Conservation (phyloP, 2,797 vertebrate genomes). For the Tympanoctomys barrerae region DNA sequence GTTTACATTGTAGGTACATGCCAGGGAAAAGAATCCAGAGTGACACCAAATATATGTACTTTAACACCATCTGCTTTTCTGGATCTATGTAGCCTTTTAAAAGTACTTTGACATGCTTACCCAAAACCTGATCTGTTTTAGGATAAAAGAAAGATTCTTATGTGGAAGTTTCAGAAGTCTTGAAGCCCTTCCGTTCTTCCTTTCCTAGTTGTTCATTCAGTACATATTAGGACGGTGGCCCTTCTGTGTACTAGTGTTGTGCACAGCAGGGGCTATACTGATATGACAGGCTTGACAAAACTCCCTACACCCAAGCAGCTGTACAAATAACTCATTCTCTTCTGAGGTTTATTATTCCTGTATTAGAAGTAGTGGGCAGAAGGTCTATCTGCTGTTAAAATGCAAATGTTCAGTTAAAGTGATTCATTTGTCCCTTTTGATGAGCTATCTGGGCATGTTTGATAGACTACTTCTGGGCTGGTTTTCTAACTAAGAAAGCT, state of each 20-base stretch:
- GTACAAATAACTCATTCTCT: neutral
- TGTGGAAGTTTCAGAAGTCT: conserved; percentile 47
- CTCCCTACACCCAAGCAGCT: neutral
- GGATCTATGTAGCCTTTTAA: conserved; percentile 32
- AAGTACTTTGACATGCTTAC: neutral
- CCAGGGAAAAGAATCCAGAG: conserved; percentile 72
- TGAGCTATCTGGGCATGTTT: conserved; percentile 39
- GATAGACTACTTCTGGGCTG: conserved; percentile 26
- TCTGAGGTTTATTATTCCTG: neutral
- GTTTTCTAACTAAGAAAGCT: conserved; percentile 11
- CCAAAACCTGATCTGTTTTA: neutral
- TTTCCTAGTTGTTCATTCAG: conserved; percentile 27
- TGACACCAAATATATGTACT: conserved; percentile 65
- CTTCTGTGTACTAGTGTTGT: neutral
- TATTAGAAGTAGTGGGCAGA: conserved; percentile 7
- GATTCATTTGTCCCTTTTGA: conserved; percentile 13
- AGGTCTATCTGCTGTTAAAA: neutral
- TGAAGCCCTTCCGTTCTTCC: neutral
- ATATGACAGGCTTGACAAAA: neutral
- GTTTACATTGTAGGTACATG: conserved; percentile 54
- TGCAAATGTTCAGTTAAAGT: neutral
- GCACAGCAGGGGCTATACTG: neutral
- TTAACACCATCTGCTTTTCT: conserved; percentile 70
- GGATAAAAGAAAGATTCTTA: neutral
- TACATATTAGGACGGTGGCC: neutral